Evolutionary conservation across 2,888 invertebrate species (phyloP).

Genomic region (Stenotaenia linearis): DNA sequence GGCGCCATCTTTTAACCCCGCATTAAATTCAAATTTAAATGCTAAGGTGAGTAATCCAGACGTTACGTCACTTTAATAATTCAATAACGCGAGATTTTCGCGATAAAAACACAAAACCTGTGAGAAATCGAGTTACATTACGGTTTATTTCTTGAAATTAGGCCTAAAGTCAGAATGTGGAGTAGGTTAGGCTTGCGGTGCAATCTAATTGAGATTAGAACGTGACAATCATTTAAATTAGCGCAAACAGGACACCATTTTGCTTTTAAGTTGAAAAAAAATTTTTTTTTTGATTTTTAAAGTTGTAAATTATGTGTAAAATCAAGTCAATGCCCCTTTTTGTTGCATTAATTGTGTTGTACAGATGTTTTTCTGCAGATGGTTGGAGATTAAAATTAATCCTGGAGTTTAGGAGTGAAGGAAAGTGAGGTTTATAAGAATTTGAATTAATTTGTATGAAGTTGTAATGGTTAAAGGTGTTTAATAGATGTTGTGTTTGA

Average conservation of each 20-base stretch:
- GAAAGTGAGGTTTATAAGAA: no score
- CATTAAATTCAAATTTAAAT: background rate
- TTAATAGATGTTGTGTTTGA: no score
- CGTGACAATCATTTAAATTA: background rate
- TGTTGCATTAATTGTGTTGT: no score
- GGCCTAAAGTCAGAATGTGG: background rate
- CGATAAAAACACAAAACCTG: background rate
- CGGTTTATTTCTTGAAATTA: background rate
- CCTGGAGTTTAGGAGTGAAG: no score
- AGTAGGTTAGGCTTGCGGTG: background rate
- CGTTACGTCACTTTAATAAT: background rate
- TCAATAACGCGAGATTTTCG: background rate
- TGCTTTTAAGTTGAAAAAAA: background rate
- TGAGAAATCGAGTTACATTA: background rate
- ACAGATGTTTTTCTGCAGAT: no score
- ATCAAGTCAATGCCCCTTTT: constrained; percentile 16
- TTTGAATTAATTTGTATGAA: no score
- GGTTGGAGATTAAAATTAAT: no score
- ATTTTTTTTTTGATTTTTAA: background rate
- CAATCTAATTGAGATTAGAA: constrained; percentile 14
- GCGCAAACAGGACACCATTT: constrained; percentile 38
- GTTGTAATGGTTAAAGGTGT: no score
- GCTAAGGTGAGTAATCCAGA: background rate
- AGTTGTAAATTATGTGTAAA: background rate
- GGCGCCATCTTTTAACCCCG: background rate